Evolutionary conservation across 2,888 invertebrate genomes (phyloP), one percentile per base, ranked within the genome.

Genomic region (Agrilus cyanescens): DNA sequence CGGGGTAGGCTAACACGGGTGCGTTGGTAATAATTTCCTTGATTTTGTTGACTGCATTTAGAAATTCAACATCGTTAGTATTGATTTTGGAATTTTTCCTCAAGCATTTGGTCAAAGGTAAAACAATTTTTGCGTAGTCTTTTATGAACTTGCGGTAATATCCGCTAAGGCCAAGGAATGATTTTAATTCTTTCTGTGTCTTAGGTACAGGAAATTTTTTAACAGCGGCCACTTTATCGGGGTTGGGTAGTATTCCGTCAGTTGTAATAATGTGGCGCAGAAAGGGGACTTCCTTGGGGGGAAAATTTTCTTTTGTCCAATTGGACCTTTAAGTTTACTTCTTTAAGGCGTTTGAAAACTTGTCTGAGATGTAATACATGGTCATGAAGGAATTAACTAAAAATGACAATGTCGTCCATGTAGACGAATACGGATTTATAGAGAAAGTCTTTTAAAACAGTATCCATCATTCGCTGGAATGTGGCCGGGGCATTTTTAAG

Each of bases 361-460:
- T 30, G 14, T 35, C 45, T 42, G 12, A 55, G 38, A 13, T 41
- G 50, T 38, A 46, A 36, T 3, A 49, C 37, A 10, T 25, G 25
- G 46, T 59, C 55, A 36, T 57, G 51, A 4, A 58, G 38, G 1
- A 49, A 51, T 6, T 48, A 51, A 2, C 45, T 46, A 32, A 49
- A 58, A 12, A 59, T 45, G 8, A 63, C 50, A 4, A 57, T 54
- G 41, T 61, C 59, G 25, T 61, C 60, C 13, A 58, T 46, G 46
- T 54, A 59, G 1, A 53, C 50, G 6, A 52, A 35, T 8, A 50
- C 52, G 16, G 31, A 47, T 47, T 52, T 51, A 20, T 47, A 45
- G 30, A 50, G 42, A 6, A 53, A 40, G 10, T 50, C 54, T 13
- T 41, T 32, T 20, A 57, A 33, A 7, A 57, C 42, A 31, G 47